phyloP scores from a whole-genome alignment of 1,140 invertebrate species.

The Drosophila sp. region DNA sequence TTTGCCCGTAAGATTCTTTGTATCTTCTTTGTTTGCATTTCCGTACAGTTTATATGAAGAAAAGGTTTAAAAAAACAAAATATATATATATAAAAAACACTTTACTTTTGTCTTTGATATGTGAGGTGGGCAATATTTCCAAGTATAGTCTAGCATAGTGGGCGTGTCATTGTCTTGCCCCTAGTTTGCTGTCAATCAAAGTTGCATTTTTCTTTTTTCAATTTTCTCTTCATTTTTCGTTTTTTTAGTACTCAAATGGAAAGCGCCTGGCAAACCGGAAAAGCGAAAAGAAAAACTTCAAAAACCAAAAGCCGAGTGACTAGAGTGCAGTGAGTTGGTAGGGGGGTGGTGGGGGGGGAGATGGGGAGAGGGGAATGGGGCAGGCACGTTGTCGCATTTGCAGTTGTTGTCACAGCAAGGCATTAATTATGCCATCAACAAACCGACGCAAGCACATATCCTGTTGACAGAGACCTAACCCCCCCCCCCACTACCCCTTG shows the following conservation, averaged over 20 bases:
- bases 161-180: constrained; percentile 27
- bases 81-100: constrained; percentile 14
- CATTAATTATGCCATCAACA: constrained; percentile 80
- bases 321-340: constrained; percentile 10
- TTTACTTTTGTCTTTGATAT: not conserved
- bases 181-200: constrained; percentile 66
- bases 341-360: not conserved
- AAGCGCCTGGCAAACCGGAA: constrained; percentile 59
- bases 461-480: constrained; percentile 59
- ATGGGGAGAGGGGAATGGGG: not conserved
- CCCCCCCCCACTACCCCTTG: not conserved
- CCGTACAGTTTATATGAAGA: too few species aligned
- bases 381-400: constrained; percentile 33
- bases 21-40: too few species aligned
- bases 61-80: not conserved
- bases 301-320: constrained; percentile 59
- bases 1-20: too few species aligned
- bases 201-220: constrained; percentile 71
- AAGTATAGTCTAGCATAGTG: constrained; percentile 25
- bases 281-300: constrained; percentile 72
- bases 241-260: constrained; percentile 44
- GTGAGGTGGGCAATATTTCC: constrained; percentile 4
- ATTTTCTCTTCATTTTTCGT: constrained; percentile 48
- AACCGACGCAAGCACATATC: constrained; percentile 69
- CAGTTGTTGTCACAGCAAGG: constrained; percentile 66